These are phyloP conservation scores for Dufourea novaeangliae DNA, from an alignment of 1,140 invertebrate species.

Conservation along the genomic window DNA sequence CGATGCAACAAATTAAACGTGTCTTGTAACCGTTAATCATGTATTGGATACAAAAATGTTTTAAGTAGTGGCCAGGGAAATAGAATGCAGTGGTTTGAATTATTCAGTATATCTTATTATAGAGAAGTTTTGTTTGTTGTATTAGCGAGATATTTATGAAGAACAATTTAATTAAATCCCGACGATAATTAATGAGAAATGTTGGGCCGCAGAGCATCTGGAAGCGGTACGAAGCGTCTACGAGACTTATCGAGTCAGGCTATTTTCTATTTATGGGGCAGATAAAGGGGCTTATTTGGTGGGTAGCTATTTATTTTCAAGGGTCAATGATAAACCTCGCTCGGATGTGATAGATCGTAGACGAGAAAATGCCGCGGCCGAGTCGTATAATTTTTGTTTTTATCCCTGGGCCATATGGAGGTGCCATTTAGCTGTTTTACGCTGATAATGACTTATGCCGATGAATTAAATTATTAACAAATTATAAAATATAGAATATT, in stretches of 20 bases:
- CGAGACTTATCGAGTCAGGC: constrained; percentile 36
- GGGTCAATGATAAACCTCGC: constrained; percentile 51
- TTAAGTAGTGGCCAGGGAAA: too few species aligned
- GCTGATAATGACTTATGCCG: not conserved
- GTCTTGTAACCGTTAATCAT: too few species aligned
- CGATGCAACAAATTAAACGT: too few species aligned
- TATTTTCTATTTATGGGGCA: constrained; percentile 55
- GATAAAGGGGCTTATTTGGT: constrained; percentile 65
- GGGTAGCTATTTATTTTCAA: constrained; percentile 61
- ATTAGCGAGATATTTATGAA: not conserved
- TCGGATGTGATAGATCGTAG: not conserved
- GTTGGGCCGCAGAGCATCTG: not conserved
- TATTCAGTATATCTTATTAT: too few species aligned
- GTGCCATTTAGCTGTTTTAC: not conserved
- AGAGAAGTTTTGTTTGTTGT: not conserved
- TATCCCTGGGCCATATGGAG: not conserved
- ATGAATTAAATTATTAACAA: too few species aligned
- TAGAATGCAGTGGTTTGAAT: too few species aligned
- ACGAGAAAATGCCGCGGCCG: not conserved
- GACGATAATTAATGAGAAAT: not conserved
- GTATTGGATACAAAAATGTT: too few species aligned
- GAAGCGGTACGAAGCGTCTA: constrained; percentile 3
- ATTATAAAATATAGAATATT: too few species aligned
- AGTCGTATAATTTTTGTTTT: not conserved
- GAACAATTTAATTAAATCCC: constrained; percentile 1